Conservation (phyloP, 2,113 vertebrate genomes). For the Corvus hawaiiensis region DNA sequence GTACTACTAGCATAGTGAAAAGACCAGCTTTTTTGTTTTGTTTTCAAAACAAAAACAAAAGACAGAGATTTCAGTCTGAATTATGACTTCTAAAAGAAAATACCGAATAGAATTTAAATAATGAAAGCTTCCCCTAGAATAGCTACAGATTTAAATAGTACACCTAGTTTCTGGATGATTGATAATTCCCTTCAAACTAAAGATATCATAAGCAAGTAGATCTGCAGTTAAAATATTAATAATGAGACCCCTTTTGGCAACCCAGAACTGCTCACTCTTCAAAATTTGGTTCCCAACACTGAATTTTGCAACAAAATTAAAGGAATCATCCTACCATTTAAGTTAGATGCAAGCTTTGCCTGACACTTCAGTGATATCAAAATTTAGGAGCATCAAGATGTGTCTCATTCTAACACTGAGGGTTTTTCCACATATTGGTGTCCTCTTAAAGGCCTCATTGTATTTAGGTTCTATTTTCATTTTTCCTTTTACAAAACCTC, state of each 20-base stretch:
- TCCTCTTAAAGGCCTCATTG: background rate
- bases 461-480: background rate
- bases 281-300: background rate
- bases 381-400: background rate
- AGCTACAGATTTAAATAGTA: background rate
- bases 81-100: background rate
- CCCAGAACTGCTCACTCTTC: background rate
- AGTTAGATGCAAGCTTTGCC: background rate
- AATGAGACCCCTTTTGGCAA: background rate
- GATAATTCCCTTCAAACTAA: background rate
- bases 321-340: background rate
- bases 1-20: background rate
- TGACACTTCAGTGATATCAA: background rate
- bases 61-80: background rate
- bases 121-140: background rate
- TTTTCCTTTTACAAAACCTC: background rate
- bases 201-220: background rate
- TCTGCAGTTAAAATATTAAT: background rate
- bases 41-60: background rate
- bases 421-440: background rate
- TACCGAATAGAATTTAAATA: background rate
- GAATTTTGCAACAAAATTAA: background rate
- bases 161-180: background rate
- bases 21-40: background rate
- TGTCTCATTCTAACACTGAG: background rate